These are phyloP conservation scores for Pygocentrus nattereri DNA, from an alignment of 2,797 vertebrate genomes.

Conservation along the genomic window DNA sequence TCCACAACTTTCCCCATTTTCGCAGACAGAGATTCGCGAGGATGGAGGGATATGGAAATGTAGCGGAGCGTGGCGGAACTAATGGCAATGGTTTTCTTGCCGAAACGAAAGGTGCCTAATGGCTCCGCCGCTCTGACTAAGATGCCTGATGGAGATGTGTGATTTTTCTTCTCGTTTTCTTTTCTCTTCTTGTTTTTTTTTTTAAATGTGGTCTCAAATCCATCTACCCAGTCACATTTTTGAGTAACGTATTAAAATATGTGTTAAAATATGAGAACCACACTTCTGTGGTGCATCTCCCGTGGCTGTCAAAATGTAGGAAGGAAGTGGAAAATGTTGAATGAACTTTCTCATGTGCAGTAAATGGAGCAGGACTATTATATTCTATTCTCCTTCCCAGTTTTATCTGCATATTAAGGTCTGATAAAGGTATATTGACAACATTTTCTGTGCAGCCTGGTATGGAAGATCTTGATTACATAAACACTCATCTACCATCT, in stretches of 20 bases:
- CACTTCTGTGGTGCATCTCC: neutral
- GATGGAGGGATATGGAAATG: conserved; percentile 71
- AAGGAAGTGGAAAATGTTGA: conserved; percentile 6
- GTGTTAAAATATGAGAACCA: conserved; percentile 67
- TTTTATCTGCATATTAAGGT: too few relatives aligned
- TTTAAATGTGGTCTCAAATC: conserved; percentile 14
- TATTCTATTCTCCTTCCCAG: too few relatives aligned
- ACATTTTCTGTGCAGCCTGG: too few relatives aligned
- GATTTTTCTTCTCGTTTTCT: conserved; percentile 64
- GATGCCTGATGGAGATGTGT: conserved; percentile 73
- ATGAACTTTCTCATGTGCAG: neutral
- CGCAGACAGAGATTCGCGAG: conserved; percentile 60
- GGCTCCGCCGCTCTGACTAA: conserved; percentile 66
- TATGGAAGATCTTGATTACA: too few relatives aligned
- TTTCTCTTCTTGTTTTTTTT: neutral
- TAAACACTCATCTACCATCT: too few relatives aligned
- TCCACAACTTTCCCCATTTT: conserved; percentile 76
- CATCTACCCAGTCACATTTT: conserved; percentile 5
- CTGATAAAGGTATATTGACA: too few relatives aligned
- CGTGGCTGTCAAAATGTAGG: conserved; percentile 37
- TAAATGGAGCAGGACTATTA: neutral
- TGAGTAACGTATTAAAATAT: conserved; percentile 69
- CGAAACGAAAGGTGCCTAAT: conserved; percentile 73
- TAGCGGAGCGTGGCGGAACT: conserved; percentile 37
- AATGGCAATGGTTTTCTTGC: conserved; percentile 27